Evolutionary conservation across 1,140 invertebrate genomes (phyloP).

Genomic region (Drosophila murphyi): DNA sequence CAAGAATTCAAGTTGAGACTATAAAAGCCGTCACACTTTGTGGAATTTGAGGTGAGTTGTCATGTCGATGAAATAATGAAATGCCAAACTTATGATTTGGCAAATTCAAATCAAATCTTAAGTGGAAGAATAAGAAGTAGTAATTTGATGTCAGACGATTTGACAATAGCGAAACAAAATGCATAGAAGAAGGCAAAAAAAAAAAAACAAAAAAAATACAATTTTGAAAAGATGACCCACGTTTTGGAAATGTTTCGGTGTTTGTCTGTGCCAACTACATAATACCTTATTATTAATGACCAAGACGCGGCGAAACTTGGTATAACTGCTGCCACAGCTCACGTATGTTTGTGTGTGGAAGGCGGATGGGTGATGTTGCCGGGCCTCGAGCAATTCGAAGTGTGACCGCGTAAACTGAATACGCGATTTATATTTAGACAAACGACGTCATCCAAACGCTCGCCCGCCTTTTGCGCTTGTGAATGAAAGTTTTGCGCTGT

Average conservation of each 20-base stretch:
- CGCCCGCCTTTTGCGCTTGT: slow-evolving; percentile 25
- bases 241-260: slow-evolving; percentile 35
- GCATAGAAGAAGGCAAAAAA: slow-evolving; percentile 12
- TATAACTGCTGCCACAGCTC: slow-evolving; percentile 9
- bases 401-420: slow-evolving; percentile 80
- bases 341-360: slow-evolving; percentile 17
- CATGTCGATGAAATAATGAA: slow-evolving; percentile 43
- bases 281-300: slow-evolving; percentile 59
- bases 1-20: too few relatives aligned
- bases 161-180: slow-evolving; percentile 23
- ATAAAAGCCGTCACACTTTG: slow-evolving; percentile 29
- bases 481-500: slow-evolving; percentile 70
- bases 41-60: slow-evolving; percentile 38
- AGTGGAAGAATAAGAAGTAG: slow-evolving; percentile 30
- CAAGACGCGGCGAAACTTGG: slow-evolving; percentile 8
- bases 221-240: slow-evolving; percentile 28
- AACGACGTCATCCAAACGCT: slow-evolving; percentile 64
- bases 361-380: slow-evolving; percentile 55
- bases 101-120: slow-evolving; percentile 26
- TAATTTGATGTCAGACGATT: slow-evolving; percentile 54
- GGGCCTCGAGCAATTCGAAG: slow-evolving; percentile 60
- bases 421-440: slow-evolving; percentile 71
- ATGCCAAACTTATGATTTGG: slow-evolving; percentile 64
- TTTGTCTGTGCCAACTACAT: slow-evolving; percentile 49
- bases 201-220: slow-evolving; percentile 4